Base-by-base conservation (phyloP, 2,113 vertebrate species). In the Anolis sagrei region DNA sequence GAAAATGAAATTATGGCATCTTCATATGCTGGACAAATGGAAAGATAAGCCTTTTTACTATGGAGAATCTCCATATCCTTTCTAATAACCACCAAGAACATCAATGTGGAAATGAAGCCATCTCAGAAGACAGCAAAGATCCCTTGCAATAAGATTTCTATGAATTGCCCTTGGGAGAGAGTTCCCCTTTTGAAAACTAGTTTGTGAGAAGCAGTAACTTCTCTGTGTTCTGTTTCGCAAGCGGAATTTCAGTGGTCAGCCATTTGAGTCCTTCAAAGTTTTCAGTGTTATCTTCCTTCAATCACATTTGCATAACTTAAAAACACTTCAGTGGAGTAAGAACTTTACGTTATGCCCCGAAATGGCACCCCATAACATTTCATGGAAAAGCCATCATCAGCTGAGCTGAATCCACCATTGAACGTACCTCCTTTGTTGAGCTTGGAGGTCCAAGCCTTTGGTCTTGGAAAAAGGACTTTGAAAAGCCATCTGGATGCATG, bases 381-480 rank as follows among this genome's bases (percentile, higher is more conserved):
- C 16, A 69, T 19, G 62, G 54, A 66, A 81, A 34, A 8, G 13
- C 23, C 64, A 54, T 16, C 54, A 58, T 58, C 58, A 32, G 25
- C 44, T 16, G n/a, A n/a, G n/a, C 68, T 36, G 11, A 61, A 0
- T 0, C 36, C 5, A 48, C 83, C 1, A 18, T 80, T 88, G 44
- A 73, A n/a, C 89, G 4, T 87, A 84, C 93, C 83, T 92, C 80
- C 70, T 11, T 73, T 81, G 87, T 8, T 79, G 79, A 66, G 76
- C 36, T n/a, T 77, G 79, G 66, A 3, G 1, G 0, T 68, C 89
- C 48, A 78, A 66, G 80, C 76, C 89, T 1, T 36, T 78, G 86
- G 75, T 72, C 72, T 86, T 91, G 29, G 76, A 91, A 70, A 87
- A 88, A 51, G 88, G 79, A 48, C 85, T 92, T 75, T 76, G 84